Evolutionary conservation across 37 sponge, comb jelly and placozoan species (phyloP), one percentile per base, ranked within the genome.

Genomic region (Beroe ovata): DNA sequence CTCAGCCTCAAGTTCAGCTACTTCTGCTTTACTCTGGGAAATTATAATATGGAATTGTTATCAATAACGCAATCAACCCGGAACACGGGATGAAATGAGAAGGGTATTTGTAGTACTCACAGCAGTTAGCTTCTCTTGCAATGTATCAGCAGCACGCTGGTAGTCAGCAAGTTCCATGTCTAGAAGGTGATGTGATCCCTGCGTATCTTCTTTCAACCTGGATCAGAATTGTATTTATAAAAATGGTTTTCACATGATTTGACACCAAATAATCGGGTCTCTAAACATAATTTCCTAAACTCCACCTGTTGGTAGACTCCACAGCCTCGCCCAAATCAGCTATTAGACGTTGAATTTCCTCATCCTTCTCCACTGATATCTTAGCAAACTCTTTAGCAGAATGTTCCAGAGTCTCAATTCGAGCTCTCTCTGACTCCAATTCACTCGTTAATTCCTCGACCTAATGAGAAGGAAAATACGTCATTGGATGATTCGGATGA

Each of bases 151-250:
- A 26, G 84, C 42, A 6, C 84, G 41, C 84, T 77, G 84, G 33
- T 77, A 77, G 54, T 77, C 84, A 11, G 84, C 84, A 3, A 77
- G 84, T 77, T 77, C 84, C 84, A 77, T 77, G 84, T 39, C 54
- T 14, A 77, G 26, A 1, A 77, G 28, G 21, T 42, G 42, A 4
- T 77, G 84, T 38, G 84, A 77, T 25, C 84, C 84, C 22, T 77
- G 41, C 21, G 42, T 77, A 19, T 77, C 84, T 35, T 77, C 84
- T 54, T 42, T 77, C 22, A 77, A n/a, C 84, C 69, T 66, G 69
- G 3, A 47, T 6, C 6, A 47, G 54, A 11, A n/a, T n/a, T n/a
- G n/a, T n/a, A n/a, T n/a, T n/a, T n/a, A n/a, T n/a, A n/a, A n/a
- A n/a, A n/a, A n/a, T n/a, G n/a, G n/a, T n/a, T n/a, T n/a, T n/a